These are phyloP conservation scores for Habrosyne pyritoides DNA, from an alignment of 2,888 invertebrate species.

Conservation along the genomic window DNA sequence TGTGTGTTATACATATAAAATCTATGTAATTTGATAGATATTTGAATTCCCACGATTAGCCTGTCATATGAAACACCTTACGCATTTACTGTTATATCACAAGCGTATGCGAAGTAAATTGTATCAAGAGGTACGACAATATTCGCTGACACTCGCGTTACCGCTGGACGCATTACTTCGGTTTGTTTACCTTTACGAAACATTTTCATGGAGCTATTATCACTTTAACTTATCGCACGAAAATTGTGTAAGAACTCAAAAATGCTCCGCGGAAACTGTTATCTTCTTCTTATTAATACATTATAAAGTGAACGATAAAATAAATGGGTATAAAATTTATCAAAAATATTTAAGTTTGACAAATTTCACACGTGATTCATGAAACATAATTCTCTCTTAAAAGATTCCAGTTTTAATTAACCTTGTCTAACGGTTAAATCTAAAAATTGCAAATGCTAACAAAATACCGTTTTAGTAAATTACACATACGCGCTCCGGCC, in stretches of 20 bases:
- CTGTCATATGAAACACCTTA: background rate
- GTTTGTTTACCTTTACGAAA: slow-evolving; percentile 3
- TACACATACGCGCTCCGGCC: slow-evolving; percentile 48
- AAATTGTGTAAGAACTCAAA: background rate
- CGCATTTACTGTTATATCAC: background rate
- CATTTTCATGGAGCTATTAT: background rate
- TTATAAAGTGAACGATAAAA: background rate
- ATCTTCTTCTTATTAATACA: background rate
- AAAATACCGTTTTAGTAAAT: slow-evolving; percentile 64
- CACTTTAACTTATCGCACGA: background rate
- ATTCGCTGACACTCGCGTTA: background rate
- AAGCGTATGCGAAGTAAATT: background rate
- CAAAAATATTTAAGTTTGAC: background rate
- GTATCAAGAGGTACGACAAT: background rate
- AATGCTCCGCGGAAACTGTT: background rate
- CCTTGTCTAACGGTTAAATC: slow-evolving; percentile 41
- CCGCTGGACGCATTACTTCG: background rate
- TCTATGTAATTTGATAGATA: background rate
- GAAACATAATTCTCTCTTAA: background rate
- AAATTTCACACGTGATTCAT: background rate
- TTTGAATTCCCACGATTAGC: background rate
- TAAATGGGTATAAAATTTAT: no score
- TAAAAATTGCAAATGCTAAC: slow-evolving; percentile 52
- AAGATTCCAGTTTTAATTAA: slow-evolving; percentile 41
- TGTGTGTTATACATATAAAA: no score